Base-by-base conservation (phyloP, 2,888 invertebrate species). In the Platycnemis pennipes region DNA sequence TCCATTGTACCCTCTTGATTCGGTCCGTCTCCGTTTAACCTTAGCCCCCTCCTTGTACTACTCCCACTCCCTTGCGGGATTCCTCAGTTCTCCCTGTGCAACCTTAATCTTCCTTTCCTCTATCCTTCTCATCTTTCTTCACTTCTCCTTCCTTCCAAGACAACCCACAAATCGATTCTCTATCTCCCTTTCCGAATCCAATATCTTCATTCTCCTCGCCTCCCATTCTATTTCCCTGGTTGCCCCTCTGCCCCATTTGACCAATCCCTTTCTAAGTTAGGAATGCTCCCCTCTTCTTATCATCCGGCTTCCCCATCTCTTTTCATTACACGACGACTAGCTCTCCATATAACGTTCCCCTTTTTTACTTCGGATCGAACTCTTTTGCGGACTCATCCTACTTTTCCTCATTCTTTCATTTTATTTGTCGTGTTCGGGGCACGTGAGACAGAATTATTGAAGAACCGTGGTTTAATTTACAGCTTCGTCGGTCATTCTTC, bases 221-320 rank as follows among this genome's bases (percentile, higher is more conserved):
- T n/a, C n/a, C n/a, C n/a, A n/a, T n/a, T n/a, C n/a, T n/a, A n/a
- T n/a, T n/a, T n/a, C 77, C 77, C 77, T 77, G 31, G 4, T 37
- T n/a, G 22, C n/a, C 63, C 63, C n/a, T 1, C 63, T 31, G 11
- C 31, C 42, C 53, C 89, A 63, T 89, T 89, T 53, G 56, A 89
- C 42, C 89, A 89, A 89, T 89, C 42, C 89, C 89, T 56, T 89
- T 89, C n/a, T 56, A 89, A 89, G 56, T 53, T 42, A 37, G 63
- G 91, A 91, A 89, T 89, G 56, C 69, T n/a, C 56, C 19, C 13
- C n/a, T n/a, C 5, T 37, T 26, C 37, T 37, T 77, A 77, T 37
- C 31, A 13, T 37, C 37, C 31, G 37, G 16, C 37, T 8, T 31
- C 37, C 63, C 42, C 63, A 63, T 91, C 63, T 91, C 69, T 91